Percentiles rank a stretch among this genome's conserved stretches.
Evolutionary conservation across 2,797 vertebrate species (phyloP).

Genomic region (Acipenser ruthenus): DNA sequence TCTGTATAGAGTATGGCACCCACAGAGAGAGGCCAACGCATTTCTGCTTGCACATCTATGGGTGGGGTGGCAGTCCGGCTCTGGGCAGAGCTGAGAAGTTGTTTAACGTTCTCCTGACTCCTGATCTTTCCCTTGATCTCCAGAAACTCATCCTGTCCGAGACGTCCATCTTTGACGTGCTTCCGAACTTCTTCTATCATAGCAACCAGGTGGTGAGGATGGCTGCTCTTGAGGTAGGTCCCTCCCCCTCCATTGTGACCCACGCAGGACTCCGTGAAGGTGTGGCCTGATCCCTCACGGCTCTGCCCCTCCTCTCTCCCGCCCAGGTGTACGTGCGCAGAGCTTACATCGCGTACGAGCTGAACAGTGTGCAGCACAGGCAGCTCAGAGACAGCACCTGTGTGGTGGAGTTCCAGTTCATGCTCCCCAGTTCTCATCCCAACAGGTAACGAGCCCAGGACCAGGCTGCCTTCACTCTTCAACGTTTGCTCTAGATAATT

Average conservation of each 20-base stretch:
- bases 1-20: too few relatives aligned
- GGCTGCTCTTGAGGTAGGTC: constrained; percentile 87
- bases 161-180: constrained; percentile 96
- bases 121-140: background rate
- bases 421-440: constrained; percentile 91
- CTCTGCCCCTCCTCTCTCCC: constrained; percentile 16
- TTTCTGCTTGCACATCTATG: too few relatives aligned
- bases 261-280: background rate
- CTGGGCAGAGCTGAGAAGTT: too few relatives aligned
- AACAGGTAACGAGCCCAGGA: constrained; percentile 71
- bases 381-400: constrained; percentile 93
- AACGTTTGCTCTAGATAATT: too few relatives aligned
- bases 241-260: background rate
- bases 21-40: too few relatives aligned
- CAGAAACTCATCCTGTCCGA: constrained; percentile 98
- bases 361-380: constrained; percentile 94
- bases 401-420: constrained; percentile 97
- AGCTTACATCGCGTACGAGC: constrained; percentile 94
- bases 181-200: constrained; percentile 98
- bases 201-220: constrained; percentile 97
- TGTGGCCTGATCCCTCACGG: too few relatives aligned
- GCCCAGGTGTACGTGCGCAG: constrained; percentile 88
- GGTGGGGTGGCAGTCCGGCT: too few relatives aligned
- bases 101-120: too few relatives aligned
- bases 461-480: too few relatives aligned